Conservation (phyloP, 2,797 vertebrate species). For the Scomberomorus guttatus region DNA sequence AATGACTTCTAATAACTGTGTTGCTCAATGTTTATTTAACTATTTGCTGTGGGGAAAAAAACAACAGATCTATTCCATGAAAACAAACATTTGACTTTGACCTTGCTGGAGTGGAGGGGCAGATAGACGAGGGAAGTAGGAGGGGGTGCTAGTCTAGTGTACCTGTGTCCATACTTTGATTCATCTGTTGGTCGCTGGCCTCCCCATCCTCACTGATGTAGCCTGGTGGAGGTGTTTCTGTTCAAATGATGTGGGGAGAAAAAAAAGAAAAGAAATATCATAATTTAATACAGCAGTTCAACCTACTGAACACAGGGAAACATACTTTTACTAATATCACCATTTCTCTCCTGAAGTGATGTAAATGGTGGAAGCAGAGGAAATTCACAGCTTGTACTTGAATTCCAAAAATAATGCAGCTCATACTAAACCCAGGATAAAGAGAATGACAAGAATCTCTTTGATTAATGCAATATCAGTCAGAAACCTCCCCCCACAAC, state of each 20-base stretch:
- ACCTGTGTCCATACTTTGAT: constrained; percentile 99
- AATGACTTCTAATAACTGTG: not conserved
- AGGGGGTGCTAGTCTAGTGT: constrained; percentile 60
- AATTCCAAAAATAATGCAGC: not conserved
- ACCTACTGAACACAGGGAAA: not conserved
- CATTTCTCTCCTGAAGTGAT: not conserved
- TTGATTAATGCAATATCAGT: not conserved
- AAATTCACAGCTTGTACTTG: not conserved
- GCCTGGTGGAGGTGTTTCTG: constrained; percentile 97
- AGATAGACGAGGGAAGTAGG: not conserved
- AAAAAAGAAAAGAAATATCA: not conserved
- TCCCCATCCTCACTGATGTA: constrained; percentile 99
- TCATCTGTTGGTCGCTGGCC: constrained; percentile 98
- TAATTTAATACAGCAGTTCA: not conserved
- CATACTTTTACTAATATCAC: not conserved
- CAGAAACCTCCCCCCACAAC: no score
- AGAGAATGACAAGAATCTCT: not conserved
- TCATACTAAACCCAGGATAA: not conserved
- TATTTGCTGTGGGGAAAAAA: no score
- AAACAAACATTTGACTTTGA: constrained; percentile 3
- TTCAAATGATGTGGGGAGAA: constrained; percentile 2
- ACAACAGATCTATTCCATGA: not conserved
- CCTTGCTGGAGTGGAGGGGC: not conserved
- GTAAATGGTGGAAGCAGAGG: not conserved
- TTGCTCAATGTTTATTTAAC: not conserved